Base-by-base conservation (phyloP, 2,888 invertebrate genomes). In the Chromoteleia sp. region DNA sequence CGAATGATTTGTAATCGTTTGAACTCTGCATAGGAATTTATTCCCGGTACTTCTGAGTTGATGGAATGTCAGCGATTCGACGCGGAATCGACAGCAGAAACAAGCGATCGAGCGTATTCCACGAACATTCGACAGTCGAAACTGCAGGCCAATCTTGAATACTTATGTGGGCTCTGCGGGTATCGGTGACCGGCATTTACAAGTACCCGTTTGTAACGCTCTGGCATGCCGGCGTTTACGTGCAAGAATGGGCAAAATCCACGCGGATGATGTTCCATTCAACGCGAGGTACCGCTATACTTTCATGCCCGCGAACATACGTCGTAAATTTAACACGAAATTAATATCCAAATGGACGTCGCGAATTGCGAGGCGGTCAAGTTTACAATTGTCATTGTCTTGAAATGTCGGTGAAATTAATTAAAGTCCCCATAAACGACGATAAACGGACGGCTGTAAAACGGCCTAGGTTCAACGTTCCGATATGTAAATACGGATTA, bases 241-340 rank as follows among this genome's bases (percentile, higher is more conserved):
- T 71, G 79, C 19, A 79, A 73, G 79, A 79, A 79, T 73, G 71
- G 25, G 21, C 78, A 54, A 71, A 78, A 78, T 58, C 41, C 54
- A 4, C 6, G 14, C 10, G 5, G 41, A 25, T 43, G 33, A 19
- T 33, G 61, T 65, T 41, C 39, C 63, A 58, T 71, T 67, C 59
- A 14, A 41, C 15, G 36, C 25, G 52, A 8, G 67, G 29, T 59
- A 73, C 73, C 79, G 79, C 73, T 73, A 79, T 67, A 67, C 52
- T 61, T 73, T 79, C 67, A 14, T 43, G 25, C 12, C 17, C 65
- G 52, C 21, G 19, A 52, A 63, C 10, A 52, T 58, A 39, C 30
- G 39, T 63, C 39, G 41, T 61, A 76, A 75, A 67, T 61, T n/a
- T n/a, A 19, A 33, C 39, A 25, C 41, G 41, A 30, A 59, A 75